Evolutionary conservation across 2,113 vertebrate genomes (phyloP), one percentile per base, ranked within the genome.

Genomic region (Myrmophylax atrothorax): DNA sequence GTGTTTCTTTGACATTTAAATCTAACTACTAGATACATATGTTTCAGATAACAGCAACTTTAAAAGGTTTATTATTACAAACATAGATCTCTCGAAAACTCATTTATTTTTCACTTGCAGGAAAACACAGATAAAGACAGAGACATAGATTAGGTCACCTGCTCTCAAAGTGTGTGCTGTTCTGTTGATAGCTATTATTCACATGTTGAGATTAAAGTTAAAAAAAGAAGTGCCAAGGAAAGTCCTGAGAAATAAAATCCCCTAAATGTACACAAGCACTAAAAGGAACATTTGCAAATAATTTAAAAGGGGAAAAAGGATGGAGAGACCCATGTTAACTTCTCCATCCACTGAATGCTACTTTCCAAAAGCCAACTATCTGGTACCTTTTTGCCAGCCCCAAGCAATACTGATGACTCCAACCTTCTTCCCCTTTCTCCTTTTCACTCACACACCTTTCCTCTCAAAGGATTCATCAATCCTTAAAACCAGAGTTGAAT

Each of bases 91-190:
- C 44, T 44, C 52, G 55, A 77, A 86, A 93, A 60, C 56, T 81
- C 63, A 67, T 67, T 83, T 91, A 85, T 83, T 94, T 90, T 56
- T 44, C 52, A 67, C 55, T 94, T 53, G 18, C 13, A 89, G 67
- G 60, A 87, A 93, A 94, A 60, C 26, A 29, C 29, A 69, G 74
- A 93, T 88, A 94, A 68, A 91, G 75, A 60, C 40, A 87, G 63
- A 63, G 7, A 49, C 44, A 69, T 6, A 73, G 75, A 85, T 72
- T 69, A 91, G 50, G 81, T 90, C 55, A 88, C 50, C 20, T 74
- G 68, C 37, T 83, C 59, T 59, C 31, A 25, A 10, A 42, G 49
- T 1, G 13, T 28, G 10, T n/a, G 14, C 31, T 69, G 49, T 67
- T 88, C 42, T 59, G 7, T 58, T 81, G 68, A 86, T 35, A 44